A percentile compares a stretch with the other conserved stretches of the same genome.
Conservation (phyloP, 2,888 invertebrate species). For the Nomada ferruginata region DNA sequence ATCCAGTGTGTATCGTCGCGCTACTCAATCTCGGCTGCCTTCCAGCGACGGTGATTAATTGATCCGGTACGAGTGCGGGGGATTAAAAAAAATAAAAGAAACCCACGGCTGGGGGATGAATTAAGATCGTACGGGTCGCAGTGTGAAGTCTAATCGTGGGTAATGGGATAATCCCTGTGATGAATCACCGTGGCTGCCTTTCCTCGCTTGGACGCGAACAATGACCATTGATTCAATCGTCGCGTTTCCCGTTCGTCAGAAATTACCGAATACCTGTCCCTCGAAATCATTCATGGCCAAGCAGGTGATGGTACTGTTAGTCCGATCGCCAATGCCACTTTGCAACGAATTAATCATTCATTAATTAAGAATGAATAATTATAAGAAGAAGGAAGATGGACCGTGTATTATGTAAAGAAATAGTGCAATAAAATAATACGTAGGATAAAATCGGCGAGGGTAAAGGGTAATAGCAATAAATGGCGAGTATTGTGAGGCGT, state of each 20-base stretch:
- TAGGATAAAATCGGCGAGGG: too few relatives aligned
- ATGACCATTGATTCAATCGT: conserved; percentile 55
- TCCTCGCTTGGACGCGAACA: conserved; percentile 35
- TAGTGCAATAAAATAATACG: too few relatives aligned
- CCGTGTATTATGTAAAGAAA: too few relatives aligned
- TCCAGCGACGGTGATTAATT: conserved; percentile 48
- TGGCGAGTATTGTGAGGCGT: background rate
- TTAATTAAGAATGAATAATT: too few relatives aligned
- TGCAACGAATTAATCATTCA: too few relatives aligned
- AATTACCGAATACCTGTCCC: conserved; percentile 17
- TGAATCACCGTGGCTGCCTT: conserved; percentile 51
- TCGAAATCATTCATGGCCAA: background rate
- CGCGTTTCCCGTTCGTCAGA: conserved; percentile 38
- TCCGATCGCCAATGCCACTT: too few relatives aligned
- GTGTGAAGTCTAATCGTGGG: conserved; percentile 55
- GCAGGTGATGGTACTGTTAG: conserved; percentile 18
- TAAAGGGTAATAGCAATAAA: too few relatives aligned
- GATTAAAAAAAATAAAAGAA: conserved; percentile 30
- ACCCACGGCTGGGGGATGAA: background rate
- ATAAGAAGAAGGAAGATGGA: too few relatives aligned
- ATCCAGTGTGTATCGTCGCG: background rate
- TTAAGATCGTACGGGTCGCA: conserved; percentile 55
- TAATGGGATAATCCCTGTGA: conserved; percentile 58
- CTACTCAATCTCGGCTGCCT: conserved; percentile 31
- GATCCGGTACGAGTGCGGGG: conserved; percentile 47